Evolutionary conservation across 2,888 invertebrate species (phyloP).

Genomic region (Helobdella robusta): DNA sequence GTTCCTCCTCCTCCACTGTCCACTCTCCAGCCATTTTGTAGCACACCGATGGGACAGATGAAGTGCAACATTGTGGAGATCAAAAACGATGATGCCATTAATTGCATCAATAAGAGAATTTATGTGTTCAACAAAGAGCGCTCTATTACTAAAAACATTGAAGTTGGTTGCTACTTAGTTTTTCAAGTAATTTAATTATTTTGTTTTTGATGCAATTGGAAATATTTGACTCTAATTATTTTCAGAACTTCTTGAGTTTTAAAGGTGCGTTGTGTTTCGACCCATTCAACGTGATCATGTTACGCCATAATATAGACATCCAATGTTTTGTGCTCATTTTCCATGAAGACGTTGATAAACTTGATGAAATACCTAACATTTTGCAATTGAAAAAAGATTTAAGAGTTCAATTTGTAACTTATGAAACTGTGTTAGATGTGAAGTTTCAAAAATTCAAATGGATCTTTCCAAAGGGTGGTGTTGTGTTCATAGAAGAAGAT

Average conservation of each 20-base stretch:
- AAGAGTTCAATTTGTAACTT: conserved; percentile 30
- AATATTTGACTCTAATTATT: conserved; percentile 12
- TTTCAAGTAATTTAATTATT: background rate
- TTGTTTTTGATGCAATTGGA: background rate
- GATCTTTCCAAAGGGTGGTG: conserved; percentile 30
- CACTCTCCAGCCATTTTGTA: too few relatives aligned
- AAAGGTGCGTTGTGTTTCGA: conserved; percentile 31
- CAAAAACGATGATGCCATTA: too few relatives aligned
- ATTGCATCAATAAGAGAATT: conserved; percentile 27
- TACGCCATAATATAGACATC: conserved; percentile 17
- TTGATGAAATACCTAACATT: conserved; percentile 31
- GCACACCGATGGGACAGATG: too few relatives aligned
- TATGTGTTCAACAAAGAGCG: conserved; percentile 33
- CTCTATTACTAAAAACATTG: conserved; percentile 30
- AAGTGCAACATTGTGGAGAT: too few relatives aligned
- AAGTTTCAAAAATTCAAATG: conserved; percentile 26
- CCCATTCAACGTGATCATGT: conserved; percentile 29
- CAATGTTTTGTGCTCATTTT: conserved; percentile 31
- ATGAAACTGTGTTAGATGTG: conserved; percentile 30
- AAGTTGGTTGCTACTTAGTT: conserved; percentile 26
- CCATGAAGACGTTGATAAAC: conserved; percentile 23
- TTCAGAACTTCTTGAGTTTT: conserved; percentile 30
- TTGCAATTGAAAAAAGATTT: conserved; percentile 31
- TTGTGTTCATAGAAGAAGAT: conserved; percentile 29
- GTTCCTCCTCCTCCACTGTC: too few relatives aligned